Evolutionary conservation across 2,797 vertebrate genomes (phyloP).

Genomic region (Microcaecilia unicolor): DNA sequence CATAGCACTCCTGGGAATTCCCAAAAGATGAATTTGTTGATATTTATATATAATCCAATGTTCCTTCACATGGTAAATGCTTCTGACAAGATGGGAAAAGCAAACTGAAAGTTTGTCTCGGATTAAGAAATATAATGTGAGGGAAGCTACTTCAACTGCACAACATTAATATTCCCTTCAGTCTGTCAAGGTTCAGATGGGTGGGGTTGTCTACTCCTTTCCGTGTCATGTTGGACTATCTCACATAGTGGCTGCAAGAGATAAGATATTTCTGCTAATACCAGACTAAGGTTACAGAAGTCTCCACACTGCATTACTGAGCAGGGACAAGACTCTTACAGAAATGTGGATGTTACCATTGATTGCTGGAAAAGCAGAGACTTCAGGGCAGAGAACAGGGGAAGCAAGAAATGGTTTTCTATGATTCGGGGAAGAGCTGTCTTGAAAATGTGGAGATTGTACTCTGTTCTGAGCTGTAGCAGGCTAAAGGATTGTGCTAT

Average conservation of each 20-base stretch:
- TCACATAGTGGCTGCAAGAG: conserved; percentile 38
- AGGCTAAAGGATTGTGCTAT: no score
- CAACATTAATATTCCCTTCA: background rate
- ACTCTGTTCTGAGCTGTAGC: no score
- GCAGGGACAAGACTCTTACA: no score
- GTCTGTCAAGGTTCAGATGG: conserved; percentile 11
- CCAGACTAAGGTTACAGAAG: conserved; percentile 67
- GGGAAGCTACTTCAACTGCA: conserved; percentile 1
- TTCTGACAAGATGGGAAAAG: conserved; percentile 1
- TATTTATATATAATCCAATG: background rate
- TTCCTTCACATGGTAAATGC: background rate
- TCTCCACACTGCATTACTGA: conserved; percentile 54
- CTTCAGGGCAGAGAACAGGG: no score
- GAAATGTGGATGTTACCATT: no score
- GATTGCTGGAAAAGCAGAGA: no score
- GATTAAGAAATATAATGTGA: conserved; percentile 10
- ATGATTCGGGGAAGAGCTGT: no score
- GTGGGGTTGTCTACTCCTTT: conserved; percentile 2
- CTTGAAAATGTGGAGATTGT: no score
- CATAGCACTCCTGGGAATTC: conserved; percentile 9
- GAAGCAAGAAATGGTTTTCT: no score
- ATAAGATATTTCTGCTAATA: conserved; percentile 44
- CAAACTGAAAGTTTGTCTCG: background rate
- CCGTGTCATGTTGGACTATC: conserved; percentile 41
- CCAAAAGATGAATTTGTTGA: conserved; percentile 13